Conservation (phyloP, 2,797 vertebrate genomes). For the Syngnathus acus region DNA sequence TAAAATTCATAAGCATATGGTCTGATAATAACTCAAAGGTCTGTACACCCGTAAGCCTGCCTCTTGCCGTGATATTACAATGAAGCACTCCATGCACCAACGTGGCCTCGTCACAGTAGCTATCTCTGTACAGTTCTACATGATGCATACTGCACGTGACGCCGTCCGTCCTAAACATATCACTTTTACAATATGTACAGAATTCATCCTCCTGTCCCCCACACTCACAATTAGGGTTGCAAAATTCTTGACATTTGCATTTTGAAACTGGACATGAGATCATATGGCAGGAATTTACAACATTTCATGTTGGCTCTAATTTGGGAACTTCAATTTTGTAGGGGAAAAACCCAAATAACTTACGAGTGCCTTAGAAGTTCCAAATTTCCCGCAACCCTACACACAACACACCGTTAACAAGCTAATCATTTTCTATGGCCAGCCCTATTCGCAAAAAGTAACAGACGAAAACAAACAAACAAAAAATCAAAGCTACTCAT, state of each 20-base stretch:
- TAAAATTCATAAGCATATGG: conserved; percentile 73
- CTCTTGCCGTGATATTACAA: conserved; percentile 33
- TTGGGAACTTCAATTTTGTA: background rate
- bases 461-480: conserved; percentile 56
- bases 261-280: background rate
- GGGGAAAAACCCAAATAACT: no score
- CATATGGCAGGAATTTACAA: background rate
- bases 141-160: conserved; percentile 1
- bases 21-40: conserved; percentile 70
- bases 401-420: conserved; percentile 28
- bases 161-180: background rate
- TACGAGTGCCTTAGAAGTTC: background rate
- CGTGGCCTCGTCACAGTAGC: conserved; percentile 20
- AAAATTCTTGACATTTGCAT: background rate
- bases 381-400: conserved; percentile 17
- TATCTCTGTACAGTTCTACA: conserved; percentile 12
- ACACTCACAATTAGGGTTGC: conserved; percentile 14
- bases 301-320: background rate
- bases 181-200: conserved; percentile 73
- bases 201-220: conserved; percentile 65
- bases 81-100: conserved; percentile 45
- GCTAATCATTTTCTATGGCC: conserved; percentile 31
- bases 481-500: conserved; percentile 37
- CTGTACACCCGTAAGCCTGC: conserved; percentile 86
- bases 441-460: conserved; percentile 70